A percentile compares a stretch with the other conserved stretches of the same genome.
Evolutionary conservation across 2,797 vertebrate species (phyloP).

Genomic region (Hydrolagus colliei): DNA sequence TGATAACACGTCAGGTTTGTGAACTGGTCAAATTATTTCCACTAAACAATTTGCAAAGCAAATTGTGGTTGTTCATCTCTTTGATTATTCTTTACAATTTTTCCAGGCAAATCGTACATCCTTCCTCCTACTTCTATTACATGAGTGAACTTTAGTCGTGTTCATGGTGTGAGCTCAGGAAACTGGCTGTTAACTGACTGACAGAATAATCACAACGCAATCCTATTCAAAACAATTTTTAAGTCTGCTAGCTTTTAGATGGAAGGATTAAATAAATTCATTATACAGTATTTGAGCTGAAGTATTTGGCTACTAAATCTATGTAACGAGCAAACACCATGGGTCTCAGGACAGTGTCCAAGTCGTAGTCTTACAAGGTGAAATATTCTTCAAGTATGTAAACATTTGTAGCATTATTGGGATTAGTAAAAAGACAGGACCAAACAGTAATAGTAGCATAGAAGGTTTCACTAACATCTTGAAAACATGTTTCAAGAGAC

Average conservation of each 20-base stretch:
- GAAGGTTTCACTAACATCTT: no score
- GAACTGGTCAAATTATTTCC: neutral
- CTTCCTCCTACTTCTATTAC: neutral
- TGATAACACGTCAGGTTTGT: neutral
- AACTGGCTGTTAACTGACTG: conserved; percentile 36
- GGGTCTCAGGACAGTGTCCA: neutral
- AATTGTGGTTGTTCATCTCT: neutral
- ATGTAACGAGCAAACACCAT: neutral
- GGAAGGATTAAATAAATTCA: neutral
- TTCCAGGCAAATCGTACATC: neutral
- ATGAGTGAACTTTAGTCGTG: neutral
- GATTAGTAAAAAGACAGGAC: no score
- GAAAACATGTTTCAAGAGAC: no score
- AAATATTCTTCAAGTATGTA: no score
- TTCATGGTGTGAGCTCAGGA: conserved; percentile 43
- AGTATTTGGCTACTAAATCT: no score
- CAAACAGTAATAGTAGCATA: no score
- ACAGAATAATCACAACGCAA: conserved; percentile 38
- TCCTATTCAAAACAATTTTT: neutral
- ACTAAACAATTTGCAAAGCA: neutral
- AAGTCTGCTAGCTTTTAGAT: neutral
- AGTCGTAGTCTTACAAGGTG: neutral
- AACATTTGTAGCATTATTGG: no score
- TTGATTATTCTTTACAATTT: neutral
- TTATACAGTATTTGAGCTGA: neutral